Evolutionary conservation across 2,113 vertebrate species (phyloP).

Genomic region (Hylia prasina): DNA sequence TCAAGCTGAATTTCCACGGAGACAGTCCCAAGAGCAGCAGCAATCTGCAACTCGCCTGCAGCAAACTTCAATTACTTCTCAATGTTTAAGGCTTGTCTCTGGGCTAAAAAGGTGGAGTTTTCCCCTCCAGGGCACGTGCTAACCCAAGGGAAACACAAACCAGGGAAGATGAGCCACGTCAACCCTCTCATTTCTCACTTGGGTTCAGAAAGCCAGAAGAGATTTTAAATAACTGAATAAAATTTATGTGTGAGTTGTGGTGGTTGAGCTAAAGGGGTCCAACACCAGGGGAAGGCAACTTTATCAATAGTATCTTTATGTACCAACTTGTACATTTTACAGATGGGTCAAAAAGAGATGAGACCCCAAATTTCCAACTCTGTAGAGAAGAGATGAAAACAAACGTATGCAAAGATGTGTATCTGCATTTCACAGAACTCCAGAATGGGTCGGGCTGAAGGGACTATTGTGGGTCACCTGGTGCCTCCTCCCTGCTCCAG

Average conservation of each 20-base stretch:
- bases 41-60: background rate
- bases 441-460: background rate
- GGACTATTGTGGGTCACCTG: background rate
- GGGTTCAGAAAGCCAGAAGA: background rate
- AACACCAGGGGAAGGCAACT: background rate
- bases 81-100: background rate
- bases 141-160: rapidly evolving
- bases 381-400: background rate
- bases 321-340: background rate
- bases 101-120: background rate
- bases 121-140: background rate
- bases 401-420: background rate
- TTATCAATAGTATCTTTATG: background rate
- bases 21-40: background rate
- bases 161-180: background rate
- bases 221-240: background rate
- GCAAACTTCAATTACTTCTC: background rate
- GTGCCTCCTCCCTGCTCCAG: background rate
- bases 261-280: background rate
- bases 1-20: background rate
- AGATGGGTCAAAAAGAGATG: background rate
- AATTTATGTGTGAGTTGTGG: background rate
- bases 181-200: background rate
- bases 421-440: background rate
- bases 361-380: background rate